Conservation (phyloP, 2,113 vertebrate genomes). For the Pelecanus crispus region DNA sequence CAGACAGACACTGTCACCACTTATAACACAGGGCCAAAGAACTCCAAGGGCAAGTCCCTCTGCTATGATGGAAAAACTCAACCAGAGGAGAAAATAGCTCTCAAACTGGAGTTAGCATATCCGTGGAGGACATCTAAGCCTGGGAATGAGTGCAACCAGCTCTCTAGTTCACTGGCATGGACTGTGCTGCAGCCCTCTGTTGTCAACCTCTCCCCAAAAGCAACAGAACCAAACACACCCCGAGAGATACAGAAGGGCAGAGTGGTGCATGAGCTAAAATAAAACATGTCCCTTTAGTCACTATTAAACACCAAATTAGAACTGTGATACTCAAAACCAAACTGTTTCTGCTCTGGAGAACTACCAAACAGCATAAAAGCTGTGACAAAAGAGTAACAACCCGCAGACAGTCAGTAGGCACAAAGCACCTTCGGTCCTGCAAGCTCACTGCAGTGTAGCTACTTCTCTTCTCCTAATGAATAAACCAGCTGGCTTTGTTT, state of each 20-base stretch:
- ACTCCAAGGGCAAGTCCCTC: neutral
- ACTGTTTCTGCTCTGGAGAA: neutral
- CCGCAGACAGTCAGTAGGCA: neutral
- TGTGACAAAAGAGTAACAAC: neutral
- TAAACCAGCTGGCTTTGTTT: neutral
- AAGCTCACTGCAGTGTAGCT: neutral
- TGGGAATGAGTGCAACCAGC: neutral
- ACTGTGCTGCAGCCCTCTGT: neutral
- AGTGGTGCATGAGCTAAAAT: neutral
- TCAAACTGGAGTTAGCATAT: neutral
- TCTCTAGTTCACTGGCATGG: neutral
- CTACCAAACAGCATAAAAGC: neutral
- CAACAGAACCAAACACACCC: neutral
- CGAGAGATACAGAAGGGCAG: neutral
- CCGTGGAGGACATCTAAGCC: neutral
- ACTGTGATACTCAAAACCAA: neutral
- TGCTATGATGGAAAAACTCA: neutral
- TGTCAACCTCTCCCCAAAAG: neutral
- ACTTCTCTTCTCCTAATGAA: neutral
- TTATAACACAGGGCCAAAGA: neutral
- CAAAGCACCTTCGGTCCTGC: neutral
- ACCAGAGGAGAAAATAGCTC: neutral
- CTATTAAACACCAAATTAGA: neutral
- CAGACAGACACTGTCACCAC: neutral
- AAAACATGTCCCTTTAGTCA: neutral